These are phyloP conservation scores for Cephalophus harveyi DNA, from an alignment of 2,113 vertebrate genomes.

Conservation along the genomic window DNA sequence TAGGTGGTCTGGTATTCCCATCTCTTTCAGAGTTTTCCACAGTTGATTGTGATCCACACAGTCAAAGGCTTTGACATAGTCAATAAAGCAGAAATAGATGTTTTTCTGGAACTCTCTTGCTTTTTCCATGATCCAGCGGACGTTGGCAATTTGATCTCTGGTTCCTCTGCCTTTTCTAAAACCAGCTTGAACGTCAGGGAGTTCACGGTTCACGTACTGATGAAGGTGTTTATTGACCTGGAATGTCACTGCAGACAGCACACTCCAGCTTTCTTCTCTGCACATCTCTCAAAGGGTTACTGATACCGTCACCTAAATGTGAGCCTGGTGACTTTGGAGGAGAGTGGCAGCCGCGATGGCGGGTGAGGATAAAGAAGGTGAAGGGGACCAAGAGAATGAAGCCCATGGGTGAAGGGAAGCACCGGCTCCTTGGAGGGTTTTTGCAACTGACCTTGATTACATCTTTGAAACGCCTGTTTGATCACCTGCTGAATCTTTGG, in stretches of 20 bases:
- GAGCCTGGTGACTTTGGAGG: neutral
- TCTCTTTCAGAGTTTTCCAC: no score
- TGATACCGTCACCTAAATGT: neutral
- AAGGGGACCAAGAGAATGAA: neutral
- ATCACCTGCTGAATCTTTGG: conserved; percentile 15
- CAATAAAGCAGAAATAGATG: no score
- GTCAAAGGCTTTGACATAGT: no score
- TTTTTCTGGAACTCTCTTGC: no score
- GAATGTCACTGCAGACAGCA: neutral
- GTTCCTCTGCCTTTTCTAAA: no score
- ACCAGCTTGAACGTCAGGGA: no score
- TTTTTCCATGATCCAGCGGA: no score
- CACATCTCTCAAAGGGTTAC: neutral
- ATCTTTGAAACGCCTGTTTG: neutral
- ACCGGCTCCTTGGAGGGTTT: rapidly evolving
- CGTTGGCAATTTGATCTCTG: no score
- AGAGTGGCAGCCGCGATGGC: neutral
- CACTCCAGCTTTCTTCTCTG: neutral
- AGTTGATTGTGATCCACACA: no score
- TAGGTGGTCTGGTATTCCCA: no score
- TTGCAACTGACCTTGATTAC: neutral
- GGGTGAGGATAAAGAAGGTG: neutral
- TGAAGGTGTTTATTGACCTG: conserved; percentile 58
- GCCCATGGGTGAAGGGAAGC: neutral
- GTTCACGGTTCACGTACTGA: no score